A percentile compares a stretch with the other conserved stretches of the same genome.
Conservation (phyloP, 92 coral and sea anemone species). For the Montipora capitata region DNA sequence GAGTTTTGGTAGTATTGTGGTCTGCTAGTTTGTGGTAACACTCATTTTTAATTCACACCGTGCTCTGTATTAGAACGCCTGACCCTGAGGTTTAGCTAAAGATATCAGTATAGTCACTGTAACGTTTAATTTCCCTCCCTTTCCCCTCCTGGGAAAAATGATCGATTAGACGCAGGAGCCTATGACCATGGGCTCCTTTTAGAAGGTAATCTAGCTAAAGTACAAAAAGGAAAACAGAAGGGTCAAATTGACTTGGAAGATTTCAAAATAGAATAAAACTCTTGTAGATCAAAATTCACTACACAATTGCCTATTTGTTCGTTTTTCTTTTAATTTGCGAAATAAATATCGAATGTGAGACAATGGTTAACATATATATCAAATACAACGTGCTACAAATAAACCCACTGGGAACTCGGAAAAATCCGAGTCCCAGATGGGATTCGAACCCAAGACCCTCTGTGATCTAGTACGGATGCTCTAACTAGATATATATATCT, state of each 20-base stretch:
- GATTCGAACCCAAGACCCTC: no score
- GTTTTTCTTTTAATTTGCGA: neutral
- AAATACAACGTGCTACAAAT: no score
- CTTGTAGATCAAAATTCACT: constrained; percentile 21
- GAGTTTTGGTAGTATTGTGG: constrained; percentile 4
- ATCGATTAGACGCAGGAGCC: constrained; percentile 8
- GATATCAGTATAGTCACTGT: neutral
- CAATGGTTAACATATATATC: no score
- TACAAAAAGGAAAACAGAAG: neutral
- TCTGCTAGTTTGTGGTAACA: constrained; percentile 3
- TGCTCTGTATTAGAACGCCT: constrained; percentile 16
- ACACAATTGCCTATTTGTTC: neutral
- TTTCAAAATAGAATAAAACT: neutral
- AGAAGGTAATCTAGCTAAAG: constrained; percentile 5
- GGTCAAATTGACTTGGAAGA: neutral
- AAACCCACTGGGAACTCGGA: no score
- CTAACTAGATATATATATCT: no score
- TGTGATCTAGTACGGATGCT: no score
- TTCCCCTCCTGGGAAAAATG: constrained; percentile 8
- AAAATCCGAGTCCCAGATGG: no score
- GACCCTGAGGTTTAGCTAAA: constrained; percentile 13
- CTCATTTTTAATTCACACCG: constrained; percentile 21
- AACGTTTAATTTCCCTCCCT: constrained; percentile 2
- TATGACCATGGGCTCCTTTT: neutral
- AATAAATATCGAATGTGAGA: no score